Conservation (phyloP, 2,888 invertebrate species). For the Apamea monoglypha region DNA sequence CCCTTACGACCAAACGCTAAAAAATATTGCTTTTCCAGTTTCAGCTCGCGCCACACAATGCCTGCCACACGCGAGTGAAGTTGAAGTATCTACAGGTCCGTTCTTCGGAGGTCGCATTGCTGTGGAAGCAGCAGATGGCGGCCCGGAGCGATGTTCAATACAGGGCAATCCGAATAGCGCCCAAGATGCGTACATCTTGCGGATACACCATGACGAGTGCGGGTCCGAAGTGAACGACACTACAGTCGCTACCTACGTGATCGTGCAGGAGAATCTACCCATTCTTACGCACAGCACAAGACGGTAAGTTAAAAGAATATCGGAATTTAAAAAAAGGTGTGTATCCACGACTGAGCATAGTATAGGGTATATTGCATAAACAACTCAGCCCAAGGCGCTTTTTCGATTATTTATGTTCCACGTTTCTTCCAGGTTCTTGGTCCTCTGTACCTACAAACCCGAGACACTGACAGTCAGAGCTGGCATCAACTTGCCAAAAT, state of each 20-base stretch:
- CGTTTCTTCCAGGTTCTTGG: slow-evolving; percentile 91
- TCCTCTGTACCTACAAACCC: slow-evolving; percentile 95
- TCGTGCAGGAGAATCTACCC: slow-evolving; percentile 95
- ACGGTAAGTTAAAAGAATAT: slow-evolving; percentile 80
- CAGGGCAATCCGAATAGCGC: slow-evolving; percentile 94
- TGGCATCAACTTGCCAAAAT: slow-evolving; percentile 93
- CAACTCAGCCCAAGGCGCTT: too few relatives aligned
- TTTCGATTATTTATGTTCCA: background rate
- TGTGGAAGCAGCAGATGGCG: slow-evolving; percentile 93
- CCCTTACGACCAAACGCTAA: slow-evolving; percentile 1
- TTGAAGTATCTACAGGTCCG: slow-evolving; percentile 95
- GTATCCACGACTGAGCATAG: background rate
- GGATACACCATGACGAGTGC: slow-evolving; percentile 94
- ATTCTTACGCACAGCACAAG: slow-evolving; percentile 95
- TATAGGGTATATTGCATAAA: background rate
- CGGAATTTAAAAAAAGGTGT: background rate
- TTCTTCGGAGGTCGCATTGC: slow-evolving; percentile 95
- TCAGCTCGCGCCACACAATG: slow-evolving; percentile 95
- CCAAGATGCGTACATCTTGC: slow-evolving; percentile 93
- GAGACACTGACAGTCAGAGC: slow-evolving; percentile 95
- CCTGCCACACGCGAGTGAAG: slow-evolving; percentile 94
- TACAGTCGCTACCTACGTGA: slow-evolving; percentile 95
- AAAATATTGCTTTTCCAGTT: slow-evolving; percentile 87
- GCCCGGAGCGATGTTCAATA: slow-evolving; percentile 92
- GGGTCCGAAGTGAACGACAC: slow-evolving; percentile 94